Evolutionary conservation across 2,797 vertebrate genomes (phyloP).

Genomic region (Cirrhinus mrigala): DNA sequence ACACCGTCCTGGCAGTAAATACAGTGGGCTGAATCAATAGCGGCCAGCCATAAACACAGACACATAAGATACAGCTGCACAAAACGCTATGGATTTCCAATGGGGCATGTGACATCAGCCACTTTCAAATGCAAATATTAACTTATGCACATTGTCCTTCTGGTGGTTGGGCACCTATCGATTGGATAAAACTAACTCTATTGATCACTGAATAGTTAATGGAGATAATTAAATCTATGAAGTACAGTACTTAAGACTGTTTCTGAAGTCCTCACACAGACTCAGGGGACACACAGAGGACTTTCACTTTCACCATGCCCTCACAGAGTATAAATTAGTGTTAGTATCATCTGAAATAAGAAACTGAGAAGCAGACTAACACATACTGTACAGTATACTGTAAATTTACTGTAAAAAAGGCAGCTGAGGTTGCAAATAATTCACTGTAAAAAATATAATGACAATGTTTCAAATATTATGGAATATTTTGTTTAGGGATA

Average conservation of each 20-base stretch:
- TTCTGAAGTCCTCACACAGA: constrained; percentile 72
- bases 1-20: constrained; percentile 84
- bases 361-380: background rate
- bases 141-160: constrained; percentile 85
- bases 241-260: constrained; percentile 80
- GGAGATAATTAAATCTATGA: constrained; percentile 82
- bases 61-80: constrained; percentile 84
- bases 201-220: constrained; percentile 89
- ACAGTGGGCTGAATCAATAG: constrained; percentile 81
- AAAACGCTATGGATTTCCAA: constrained; percentile 87
- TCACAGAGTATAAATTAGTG: constrained; percentile 50
- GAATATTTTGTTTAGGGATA: too few species aligned
- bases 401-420: too few species aligned
- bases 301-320: constrained; percentile 50
- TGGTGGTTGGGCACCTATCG: constrained; percentile 78
- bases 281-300: constrained; percentile 49
- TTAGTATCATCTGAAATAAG: constrained; percentile 36
- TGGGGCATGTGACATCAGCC: constrained; percentile 79
- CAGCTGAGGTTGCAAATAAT: too few species aligned
- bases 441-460: too few species aligned
- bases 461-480: background rate
- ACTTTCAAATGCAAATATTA: constrained; percentile 88
- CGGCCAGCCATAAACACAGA: constrained; percentile 82
- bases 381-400: background rate
- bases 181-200: constrained; percentile 83